Evolutionary conservation across 2,888 invertebrate genomes (phyloP).

Genomic region (Villa cingulata): DNA sequence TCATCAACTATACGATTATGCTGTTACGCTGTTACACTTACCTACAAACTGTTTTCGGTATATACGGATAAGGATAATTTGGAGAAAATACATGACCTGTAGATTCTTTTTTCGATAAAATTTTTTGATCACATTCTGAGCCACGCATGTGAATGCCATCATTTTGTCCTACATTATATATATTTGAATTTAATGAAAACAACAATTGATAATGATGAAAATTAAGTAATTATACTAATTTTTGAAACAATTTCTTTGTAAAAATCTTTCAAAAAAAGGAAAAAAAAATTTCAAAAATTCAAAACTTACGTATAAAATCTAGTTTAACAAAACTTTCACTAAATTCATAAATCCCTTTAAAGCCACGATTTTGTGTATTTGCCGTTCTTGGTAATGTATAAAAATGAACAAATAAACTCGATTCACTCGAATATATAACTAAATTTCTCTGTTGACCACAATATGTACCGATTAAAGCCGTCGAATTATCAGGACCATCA

Average conservation of each 20-base stretch:
- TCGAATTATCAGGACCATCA: constrained; percentile 81
- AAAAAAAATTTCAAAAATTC: not conserved
- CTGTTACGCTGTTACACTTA: constrained; percentile 27
- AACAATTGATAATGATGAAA: too few relatives aligned
- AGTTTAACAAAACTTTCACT: constrained; percentile 96
- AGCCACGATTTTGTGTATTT: constrained; percentile 94
- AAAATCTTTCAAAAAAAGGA: too few relatives aligned
- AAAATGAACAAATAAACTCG: constrained; percentile 81
- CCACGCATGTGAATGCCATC: constrained; percentile 91
- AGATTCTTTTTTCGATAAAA: constrained; percentile 85
- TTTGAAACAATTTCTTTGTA: too few relatives aligned
- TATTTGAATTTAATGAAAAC: too few relatives aligned
- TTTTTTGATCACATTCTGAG: constrained; percentile 97
- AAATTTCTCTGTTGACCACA: constrained; percentile 95
- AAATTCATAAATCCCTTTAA: constrained; percentile 97
- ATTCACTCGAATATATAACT: constrained; percentile 87
- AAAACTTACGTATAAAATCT: constrained; percentile 52
- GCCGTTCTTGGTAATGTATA: constrained; percentile 80
- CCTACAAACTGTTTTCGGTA: constrained; percentile 90
- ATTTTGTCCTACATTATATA: constrained; percentile 58
- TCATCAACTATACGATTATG: too few relatives aligned
- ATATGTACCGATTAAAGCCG: constrained; percentile 88
- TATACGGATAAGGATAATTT: constrained; percentile 90
- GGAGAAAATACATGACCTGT: constrained; percentile 89
- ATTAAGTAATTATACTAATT: too few relatives aligned